phyloP scores from a whole-genome alignment of 2,113 vertebrate genomes.

The rabbit (Oryctolagus cuniculus) region mOryCun1.1 NC_091445.1:36818001-36818500 shows the following conservation, averaged over 20 bases:
- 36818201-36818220: not conserved
- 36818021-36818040: not conserved
- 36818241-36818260: not conserved
- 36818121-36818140: slow-evolving; percentile 1
- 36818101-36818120: not conserved
- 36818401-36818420: slow-evolving; percentile 35
- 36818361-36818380: slow-evolving; percentile 50
- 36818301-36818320: not conserved
- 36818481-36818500: too few species aligned
- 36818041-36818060: not conserved
- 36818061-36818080: not conserved
- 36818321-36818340: not conserved
- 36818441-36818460: too few species aligned
- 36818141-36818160: not conserved
- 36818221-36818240: not conserved
- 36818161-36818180: not conserved
- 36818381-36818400: slow-evolving; percentile 47
- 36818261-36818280: not conserved
- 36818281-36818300: not conserved
- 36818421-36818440: too few species aligned
- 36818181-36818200: not conserved
- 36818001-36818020: not conserved
- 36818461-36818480: too few species aligned
- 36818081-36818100: not conserved
- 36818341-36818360: not conserved